Evolutionary conservation across 35 echinoderm and acorn worm genomes (phyloP).

Genomic region (Strongylocentrotus purpuratus): DNA sequence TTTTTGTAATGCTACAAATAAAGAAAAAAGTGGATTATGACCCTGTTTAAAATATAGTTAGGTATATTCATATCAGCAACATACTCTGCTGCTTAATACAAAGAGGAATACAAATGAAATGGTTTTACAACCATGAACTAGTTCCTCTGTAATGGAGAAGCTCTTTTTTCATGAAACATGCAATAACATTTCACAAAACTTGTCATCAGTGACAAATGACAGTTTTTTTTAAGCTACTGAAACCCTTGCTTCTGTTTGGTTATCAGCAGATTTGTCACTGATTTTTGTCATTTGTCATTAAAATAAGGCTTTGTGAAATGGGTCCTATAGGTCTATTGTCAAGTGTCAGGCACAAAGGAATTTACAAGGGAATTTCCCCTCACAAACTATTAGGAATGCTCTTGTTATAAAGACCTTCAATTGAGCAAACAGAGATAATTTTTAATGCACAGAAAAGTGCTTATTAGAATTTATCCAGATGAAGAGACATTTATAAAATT

Average conservation of each 20-base stretch:
- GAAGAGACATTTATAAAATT: neutral
- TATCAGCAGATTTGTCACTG: too few relatives aligned
- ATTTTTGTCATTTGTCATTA: too few relatives aligned
- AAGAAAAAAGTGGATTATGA: neutral
- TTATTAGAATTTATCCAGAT: neutral
- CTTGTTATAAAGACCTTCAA: neutral
- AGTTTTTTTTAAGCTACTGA: too few relatives aligned
- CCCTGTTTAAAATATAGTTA: neutral
- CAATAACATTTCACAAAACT: too few relatives aligned
- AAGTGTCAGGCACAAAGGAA: neutral
- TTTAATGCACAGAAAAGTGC: neutral
- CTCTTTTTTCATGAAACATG: neutral
- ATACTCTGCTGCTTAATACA: neutral
- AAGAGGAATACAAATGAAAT: neutral
- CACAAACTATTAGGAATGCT: neutral
- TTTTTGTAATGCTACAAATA: neutral
- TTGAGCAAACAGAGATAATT: neutral
- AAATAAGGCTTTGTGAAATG: too few relatives aligned
- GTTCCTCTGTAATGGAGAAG: neutral
- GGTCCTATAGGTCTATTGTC: too few relatives aligned
- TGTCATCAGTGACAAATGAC: too few relatives aligned
- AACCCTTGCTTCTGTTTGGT: too few relatives aligned
- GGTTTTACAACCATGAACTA: neutral
- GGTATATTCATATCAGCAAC: neutral
- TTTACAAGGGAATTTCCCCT: neutral